Evolutionary conservation across 2,113 vertebrate genomes (phyloP), one percentile per base, ranked within the genome.

Genomic region (Psophia crepitans): DNA sequence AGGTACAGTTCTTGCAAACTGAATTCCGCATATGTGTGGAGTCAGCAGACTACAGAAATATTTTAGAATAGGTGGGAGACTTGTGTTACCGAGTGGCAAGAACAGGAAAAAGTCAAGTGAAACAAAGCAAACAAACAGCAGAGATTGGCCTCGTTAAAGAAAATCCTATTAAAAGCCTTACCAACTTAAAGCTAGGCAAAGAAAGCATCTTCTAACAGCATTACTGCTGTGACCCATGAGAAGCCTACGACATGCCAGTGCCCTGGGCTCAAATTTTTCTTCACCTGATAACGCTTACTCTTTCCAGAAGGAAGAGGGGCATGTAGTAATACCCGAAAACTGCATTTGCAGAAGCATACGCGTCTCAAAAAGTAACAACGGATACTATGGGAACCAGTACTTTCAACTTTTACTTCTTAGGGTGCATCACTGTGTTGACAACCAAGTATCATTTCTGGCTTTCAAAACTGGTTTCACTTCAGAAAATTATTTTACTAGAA

Each of bases 151-250:
- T 91, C 70, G 19, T 78, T 94, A 91, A 88, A 70, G 54, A 46
- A 93, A 92, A 95, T 77, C 71, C 75, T 83, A 93, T 94, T 96
- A 94, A 37, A 89, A 93, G 86, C 41, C 89, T 95, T 85, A 92
- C 20, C 49, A 90, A 81, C 39, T 54, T 84, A 90, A 92, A 93
- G 87, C 87, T 57, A 83, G 49, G 63, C 69, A 83, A 91, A 86
- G 84, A 48, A 88, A 76, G 46, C 23, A 58, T 37, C 84, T 85
- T 53, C 79, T 74, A 79, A 77, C 90, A 93, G 84, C 51, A 76
- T 69, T 90, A 95, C 49, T 81, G 68, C 86, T 48, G 69, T 75
- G 87, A 92, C 84, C 57, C 57, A 90, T n/a, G 8, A 51, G 68
- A 30, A 81, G 46, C 85, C 51, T 3, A 28, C 14, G 39, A 37